Percentiles rank a stretch among this genome's conserved stretches.
phyloP scores from a whole-genome alignment of 2,113 vertebrate species.

The Mobula hypostoma region DNA sequence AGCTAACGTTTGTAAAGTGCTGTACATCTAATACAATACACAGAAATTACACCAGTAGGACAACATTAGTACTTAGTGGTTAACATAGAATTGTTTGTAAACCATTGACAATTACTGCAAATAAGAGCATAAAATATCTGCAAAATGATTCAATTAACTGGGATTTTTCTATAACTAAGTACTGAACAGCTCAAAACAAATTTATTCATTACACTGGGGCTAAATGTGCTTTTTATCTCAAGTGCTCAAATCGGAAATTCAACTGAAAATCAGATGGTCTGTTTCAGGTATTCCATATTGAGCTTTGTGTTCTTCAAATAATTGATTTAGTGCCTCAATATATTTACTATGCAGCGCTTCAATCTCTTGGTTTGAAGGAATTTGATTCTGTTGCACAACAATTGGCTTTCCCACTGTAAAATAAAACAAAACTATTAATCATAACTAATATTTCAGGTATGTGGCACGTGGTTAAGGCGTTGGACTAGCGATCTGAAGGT shows the following conservation, averaged over 20 bases:
- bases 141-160: not conserved
- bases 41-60: not conserved
- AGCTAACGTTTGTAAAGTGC: not conserved
- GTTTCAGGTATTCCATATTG: conserved; percentile 42
- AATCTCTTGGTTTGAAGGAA: conserved; percentile 41
- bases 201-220: not conserved
- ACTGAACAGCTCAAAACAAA: not conserved
- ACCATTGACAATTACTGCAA: not conserved
- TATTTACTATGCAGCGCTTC: conserved; percentile 40
- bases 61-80: not conserved
- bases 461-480: too few species aligned
- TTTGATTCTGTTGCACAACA: conserved; percentile 40
- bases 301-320: conserved; percentile 43
- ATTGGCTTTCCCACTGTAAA: conserved; percentile 43
- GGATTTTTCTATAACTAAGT: not conserved
- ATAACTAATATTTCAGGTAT: not conserved
- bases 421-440: not conserved
- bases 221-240: not conserved
- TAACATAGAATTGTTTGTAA: not conserved
- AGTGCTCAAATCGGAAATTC: not conserved
- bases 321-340: conserved; percentile 38
- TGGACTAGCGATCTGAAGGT: too few species aligned
- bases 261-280: conserved; percentile 37
- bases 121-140: not conserved
- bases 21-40: not conserved